A percentile compares a stretch with the other conserved stretches of the same genome.
These are phyloP conservation scores for Sceliomorpha sp. DNA, from an alignment of 2,888 invertebrate genomes.

Conservation along the genomic window DNA sequence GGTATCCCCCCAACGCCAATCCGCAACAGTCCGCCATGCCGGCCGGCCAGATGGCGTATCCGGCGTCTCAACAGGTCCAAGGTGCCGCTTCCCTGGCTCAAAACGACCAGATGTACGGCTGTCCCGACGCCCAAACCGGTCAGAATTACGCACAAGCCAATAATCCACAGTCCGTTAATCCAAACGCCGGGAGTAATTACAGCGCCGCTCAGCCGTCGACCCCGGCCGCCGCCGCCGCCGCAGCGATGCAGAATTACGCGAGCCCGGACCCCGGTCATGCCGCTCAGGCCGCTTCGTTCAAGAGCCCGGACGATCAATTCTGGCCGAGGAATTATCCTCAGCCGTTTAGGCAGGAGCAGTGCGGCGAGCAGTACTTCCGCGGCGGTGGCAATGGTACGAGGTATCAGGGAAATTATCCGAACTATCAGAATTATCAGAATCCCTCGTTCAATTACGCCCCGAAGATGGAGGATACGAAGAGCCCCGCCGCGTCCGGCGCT, in stretches of 20 bases:
- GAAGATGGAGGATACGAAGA: constrained; percentile 29
- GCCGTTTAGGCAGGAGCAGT: constrained; percentile 67
- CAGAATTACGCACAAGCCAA: constrained; percentile 62
- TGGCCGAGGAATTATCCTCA: constrained; percentile 80
- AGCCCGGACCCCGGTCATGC: constrained; percentile 38
- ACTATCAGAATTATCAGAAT: constrained; percentile 65
- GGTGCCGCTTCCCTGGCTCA: constrained; percentile 54
- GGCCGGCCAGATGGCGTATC: constrained; percentile 60
- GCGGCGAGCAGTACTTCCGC: constrained; percentile 70
- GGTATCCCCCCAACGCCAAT: constrained; percentile 60
- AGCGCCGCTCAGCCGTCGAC: constrained; percentile 58
- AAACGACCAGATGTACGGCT: constrained; percentile 63
- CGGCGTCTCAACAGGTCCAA: constrained; percentile 58
- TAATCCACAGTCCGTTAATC: constrained; percentile 56
- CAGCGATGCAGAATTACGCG: constrained; percentile 63
- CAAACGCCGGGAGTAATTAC: constrained; percentile 62
- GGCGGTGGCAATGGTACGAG: constrained; percentile 78
- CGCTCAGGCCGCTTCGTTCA: constrained; percentile 64
- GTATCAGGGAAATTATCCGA: constrained; percentile 79
- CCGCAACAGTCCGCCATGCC: constrained; percentile 47
- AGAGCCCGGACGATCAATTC: constrained; percentile 70
- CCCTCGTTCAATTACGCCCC: constrained; percentile 66
- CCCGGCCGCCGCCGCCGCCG: too few species aligned
- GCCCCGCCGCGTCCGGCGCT: too few species aligned
- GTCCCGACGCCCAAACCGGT: constrained; percentile 62